A percentile compares a stretch with the other conserved stretches of the same genome.
phyloP scores from a whole-genome alignment of 2,888 invertebrate species.

The Antheraea yamamai region DNA sequence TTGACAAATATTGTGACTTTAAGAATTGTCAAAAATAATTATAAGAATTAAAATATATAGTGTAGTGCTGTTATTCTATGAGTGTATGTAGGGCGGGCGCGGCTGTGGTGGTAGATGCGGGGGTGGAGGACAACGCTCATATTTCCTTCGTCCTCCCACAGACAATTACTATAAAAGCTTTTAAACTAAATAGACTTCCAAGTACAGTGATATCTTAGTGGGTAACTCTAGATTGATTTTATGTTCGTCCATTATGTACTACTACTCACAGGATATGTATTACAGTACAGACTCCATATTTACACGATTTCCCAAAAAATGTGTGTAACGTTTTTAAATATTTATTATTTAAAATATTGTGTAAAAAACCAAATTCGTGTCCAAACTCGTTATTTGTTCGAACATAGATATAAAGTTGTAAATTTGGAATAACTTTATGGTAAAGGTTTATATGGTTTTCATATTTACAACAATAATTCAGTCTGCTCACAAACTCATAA shows the following conservation, averaged over 20 bases:
- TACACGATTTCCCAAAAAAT: too few relatives aligned
- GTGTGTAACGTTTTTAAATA: too few relatives aligned
- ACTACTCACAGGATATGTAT: background rate
- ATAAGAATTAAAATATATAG: background rate
- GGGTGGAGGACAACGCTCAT: background rate
- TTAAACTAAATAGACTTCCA: constrained; percentile 12
- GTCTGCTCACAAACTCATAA: background rate
- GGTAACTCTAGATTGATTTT: background rate
- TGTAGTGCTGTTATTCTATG: background rate
- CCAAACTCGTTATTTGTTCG: background rate
- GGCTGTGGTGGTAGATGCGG: background rate
- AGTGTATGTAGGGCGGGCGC: background rate
- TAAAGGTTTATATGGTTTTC: too few relatives aligned
- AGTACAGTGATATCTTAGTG: background rate
- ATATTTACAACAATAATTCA: too few relatives aligned
- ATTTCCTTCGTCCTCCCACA: background rate
- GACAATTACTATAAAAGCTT: constrained; percentile 22
- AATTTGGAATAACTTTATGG: background rate
- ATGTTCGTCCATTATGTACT: background rate
- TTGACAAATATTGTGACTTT: background rate
- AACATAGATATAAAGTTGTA: too few relatives aligned
- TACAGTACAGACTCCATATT: background rate
- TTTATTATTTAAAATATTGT: too few relatives aligned
- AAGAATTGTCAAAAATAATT: background rate
- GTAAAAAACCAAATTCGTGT: background rate